These are phyloP conservation scores for Polymixis flavicincta DNA, from an alignment of 2,888 invertebrate species.

Conservation along the genomic window DNA sequence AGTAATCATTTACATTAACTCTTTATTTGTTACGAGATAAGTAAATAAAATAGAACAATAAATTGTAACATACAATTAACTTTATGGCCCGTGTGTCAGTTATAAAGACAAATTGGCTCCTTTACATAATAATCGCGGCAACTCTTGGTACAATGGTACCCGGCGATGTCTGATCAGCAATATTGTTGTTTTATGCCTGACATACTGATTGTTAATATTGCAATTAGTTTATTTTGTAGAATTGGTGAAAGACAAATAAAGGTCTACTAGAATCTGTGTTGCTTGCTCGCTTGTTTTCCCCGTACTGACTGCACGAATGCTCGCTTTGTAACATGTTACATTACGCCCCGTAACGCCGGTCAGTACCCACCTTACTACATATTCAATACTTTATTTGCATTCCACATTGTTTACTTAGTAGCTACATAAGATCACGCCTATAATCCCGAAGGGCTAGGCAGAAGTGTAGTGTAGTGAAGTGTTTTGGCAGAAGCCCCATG, in stretches of 20 bases:
- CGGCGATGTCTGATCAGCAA: slow-evolving; percentile 32
- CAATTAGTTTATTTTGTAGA: background rate
- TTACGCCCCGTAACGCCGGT: no score
- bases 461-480: background rate
- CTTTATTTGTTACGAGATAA: background rate
- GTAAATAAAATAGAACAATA: slow-evolving; percentile 4
- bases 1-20: background rate
- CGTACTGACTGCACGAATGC: no score
- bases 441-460: no score
- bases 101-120: slow-evolving; percentile 73
- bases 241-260: background rate
- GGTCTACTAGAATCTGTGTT: background rate
- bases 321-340: no score
- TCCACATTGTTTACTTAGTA: no score
- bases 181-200: slow-evolving; percentile 21
- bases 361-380: no score
- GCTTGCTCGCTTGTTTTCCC: no score
- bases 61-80: slow-evolving; percentile 10
- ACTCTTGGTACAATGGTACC: slow-evolving; percentile 38
- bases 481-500: background rate
- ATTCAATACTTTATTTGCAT: no score
- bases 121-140: slow-evolving; percentile 74
- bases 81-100: slow-evolving; percentile 61
- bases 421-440: no score
- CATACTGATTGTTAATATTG: slow-evolving; percentile 14